These are phyloP conservation scores for Macroteleia sp. DNA, from an alignment of 2,888 invertebrate genomes.

Conservation along the genomic window DNA sequence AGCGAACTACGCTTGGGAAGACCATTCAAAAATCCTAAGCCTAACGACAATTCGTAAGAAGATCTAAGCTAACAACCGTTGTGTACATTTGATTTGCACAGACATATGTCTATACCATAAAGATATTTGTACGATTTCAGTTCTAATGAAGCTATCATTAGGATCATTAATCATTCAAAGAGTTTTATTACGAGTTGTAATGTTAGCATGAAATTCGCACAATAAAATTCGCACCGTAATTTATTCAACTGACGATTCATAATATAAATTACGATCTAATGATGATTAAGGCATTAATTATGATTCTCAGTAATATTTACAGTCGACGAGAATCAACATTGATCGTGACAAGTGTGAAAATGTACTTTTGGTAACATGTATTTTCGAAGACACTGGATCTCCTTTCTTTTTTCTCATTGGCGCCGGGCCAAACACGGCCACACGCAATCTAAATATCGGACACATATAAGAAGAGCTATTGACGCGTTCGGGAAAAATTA, in stretches of 20 bases:
- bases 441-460: constrained; percentile 51
- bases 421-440: constrained; percentile 28
- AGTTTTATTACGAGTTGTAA: constrained; percentile 51
- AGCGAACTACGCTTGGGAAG: constrained; percentile 49
- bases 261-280: constrained; percentile 58
- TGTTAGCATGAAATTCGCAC: constrained; percentile 45
- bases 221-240: constrained; percentile 45
- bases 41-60: constrained; percentile 4
- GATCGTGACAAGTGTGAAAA: constrained; percentile 59
- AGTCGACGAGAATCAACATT: constrained; percentile 75
- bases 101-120: constrained; percentile 24
- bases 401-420: constrained; percentile 11
- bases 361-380: constrained; percentile 24
- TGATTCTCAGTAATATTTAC: constrained; percentile 23
- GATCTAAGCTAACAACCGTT: background rate
- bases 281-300: constrained; percentile 48
- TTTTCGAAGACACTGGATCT: constrained; percentile 15
- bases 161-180: constrained; percentile 54
- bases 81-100: constrained; percentile 20
- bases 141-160: constrained; percentile 55
- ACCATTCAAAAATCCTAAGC: background rate
- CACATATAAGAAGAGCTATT: constrained; percentile 46
- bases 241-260: constrained; percentile 44
- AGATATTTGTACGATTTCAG: constrained; percentile 25
- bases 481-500: constrained; percentile 63